These are phyloP conservation scores for Mastomys natalensis DNA, from an alignment of 2,113 vertebrate genomes.

Conservation along the genomic window DNA sequence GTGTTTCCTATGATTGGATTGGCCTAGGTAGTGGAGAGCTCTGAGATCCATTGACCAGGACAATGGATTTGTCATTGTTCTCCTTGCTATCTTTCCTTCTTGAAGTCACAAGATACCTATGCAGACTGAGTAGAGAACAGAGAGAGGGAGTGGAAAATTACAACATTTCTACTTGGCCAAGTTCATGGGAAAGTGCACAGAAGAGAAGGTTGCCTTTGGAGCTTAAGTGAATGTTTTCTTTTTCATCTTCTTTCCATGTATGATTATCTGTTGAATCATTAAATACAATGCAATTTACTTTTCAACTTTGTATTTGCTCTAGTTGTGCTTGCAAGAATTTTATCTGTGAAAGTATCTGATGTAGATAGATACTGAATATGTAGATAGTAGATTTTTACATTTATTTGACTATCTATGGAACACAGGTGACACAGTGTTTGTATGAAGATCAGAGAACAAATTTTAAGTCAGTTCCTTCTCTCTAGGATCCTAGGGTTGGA, in stretches of 20 bases:
- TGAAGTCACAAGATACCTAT: conserved; percentile 70
- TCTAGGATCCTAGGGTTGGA: too few species aligned
- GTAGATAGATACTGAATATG: conserved; percentile 3
- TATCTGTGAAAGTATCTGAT: not conserved
- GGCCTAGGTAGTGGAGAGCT: not conserved
- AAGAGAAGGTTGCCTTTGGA: conserved; percentile 81
- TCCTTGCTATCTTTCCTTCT: conserved; percentile 79
- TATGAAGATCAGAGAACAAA: not conserved
- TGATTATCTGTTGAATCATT: conserved; percentile 84
- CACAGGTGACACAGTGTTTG: not conserved
- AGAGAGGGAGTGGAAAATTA: conserved; percentile 32
- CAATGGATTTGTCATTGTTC: conserved; percentile 71
- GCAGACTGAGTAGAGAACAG: conserved; percentile 61
- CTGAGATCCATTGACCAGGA: conserved; percentile 50
- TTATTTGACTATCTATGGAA: not conserved
- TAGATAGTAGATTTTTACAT: not conserved
- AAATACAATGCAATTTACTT: conserved; percentile 75
- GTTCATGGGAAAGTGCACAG: conserved; percentile 75
- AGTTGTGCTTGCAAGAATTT: conserved; percentile 23
- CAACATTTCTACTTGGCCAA: conserved; percentile 72
- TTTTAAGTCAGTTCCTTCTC: not conserved
- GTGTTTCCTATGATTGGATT: conserved; percentile 48
- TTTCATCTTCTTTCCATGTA: conserved; percentile 66
- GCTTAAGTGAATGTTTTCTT: conserved; percentile 77
- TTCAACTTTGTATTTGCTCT: conserved; percentile 70